Evolutionary conservation across 2,888 invertebrate genomes (phyloP), one percentile per base, ranked within the genome.

Genomic region (Podotricha telesiphe): DNA sequence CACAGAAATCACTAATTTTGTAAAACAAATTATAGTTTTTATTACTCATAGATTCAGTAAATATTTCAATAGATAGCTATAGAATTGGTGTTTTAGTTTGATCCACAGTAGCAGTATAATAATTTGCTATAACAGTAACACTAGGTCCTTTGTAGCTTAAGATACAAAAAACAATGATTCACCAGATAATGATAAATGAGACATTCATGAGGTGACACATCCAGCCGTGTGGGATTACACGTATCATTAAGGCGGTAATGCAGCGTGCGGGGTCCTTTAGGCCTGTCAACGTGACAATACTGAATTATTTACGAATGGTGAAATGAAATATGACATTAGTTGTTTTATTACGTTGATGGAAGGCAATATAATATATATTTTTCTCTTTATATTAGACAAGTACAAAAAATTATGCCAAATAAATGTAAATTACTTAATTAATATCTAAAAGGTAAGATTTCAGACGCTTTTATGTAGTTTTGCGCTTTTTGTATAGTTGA

Each of bases 151-250:
- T 53, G 11, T 13, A 2, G 13, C 15, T 20, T 53, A 42, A 37
- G 34, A 62, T 62, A 72, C n/a, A 34, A 74, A 73, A 68, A 66
- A 71, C 72, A 74, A 72, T 70, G 67, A 68, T 69, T 47, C 59
- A 69, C 70, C 53, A 77, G 47, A 78, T 65, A 75, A 86, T 91
- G 91, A 92, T 89, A 87, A 88, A 92, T 87, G 92, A 86, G 78
- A 81, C 81, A 89, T 89, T 91, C 89, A 91, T 91, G 91, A 91
- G 88, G 86, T 86, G 86, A 83, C 79, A 76, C 78, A 76, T 74
- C 73, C 73, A 74, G 76, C 74, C 76, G 79, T 78, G 78, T 74
- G 72, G 88, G 87, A 91, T 89, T 87, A 89, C 87, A 86, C 83
- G 86, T 90, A 87, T 89, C 87, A 83, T 85, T 84, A 83, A 83